A percentile compares a stretch with the other conserved stretches of the same genome.
Conservation (phyloP, 2,797 vertebrate species). For the Trachurus trachurus region DNA sequence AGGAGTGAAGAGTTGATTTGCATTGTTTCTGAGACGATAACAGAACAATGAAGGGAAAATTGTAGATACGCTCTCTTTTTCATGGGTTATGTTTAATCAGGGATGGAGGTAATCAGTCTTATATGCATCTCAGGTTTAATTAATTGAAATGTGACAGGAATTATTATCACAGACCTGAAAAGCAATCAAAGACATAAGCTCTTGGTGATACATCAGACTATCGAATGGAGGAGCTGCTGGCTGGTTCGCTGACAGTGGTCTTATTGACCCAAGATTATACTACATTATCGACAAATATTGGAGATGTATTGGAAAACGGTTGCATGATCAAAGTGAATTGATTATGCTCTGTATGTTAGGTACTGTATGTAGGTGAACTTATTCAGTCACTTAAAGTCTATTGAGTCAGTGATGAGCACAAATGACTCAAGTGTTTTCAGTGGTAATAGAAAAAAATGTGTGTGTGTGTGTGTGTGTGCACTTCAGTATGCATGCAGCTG, state of each 20-base stretch:
- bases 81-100: constrained; percentile 48
- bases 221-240: constrained; percentile 19
- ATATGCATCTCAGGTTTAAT: constrained; percentile 61
- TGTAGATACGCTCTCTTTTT: constrained; percentile 32
- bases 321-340: constrained; percentile 14
- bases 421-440: constrained; percentile 20
- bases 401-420: constrained; percentile 11
- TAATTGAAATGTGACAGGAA: constrained; percentile 58
- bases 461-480: not conserved
- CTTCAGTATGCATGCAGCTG: constrained; percentile 22
- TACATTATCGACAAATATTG: constrained; percentile 27
- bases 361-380: constrained; percentile 27
- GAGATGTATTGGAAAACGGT: constrained; percentile 27
- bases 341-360: constrained; percentile 18
- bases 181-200: constrained; percentile 51
- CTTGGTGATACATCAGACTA: constrained; percentile 25
- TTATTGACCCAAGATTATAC: not conserved
- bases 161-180: constrained; percentile 54
- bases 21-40: constrained; percentile 55
- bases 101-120: constrained; percentile 48
- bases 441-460: constrained; percentile 9
- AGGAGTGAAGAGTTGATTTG: constrained; percentile 49
- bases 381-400: constrained; percentile 12
- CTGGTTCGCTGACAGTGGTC: constrained; percentile 29
- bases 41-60: constrained; percentile 49